Percentiles rank a stretch among this genome's conserved stretches.
Evolutionary conservation across 1,140 invertebrate species (phyloP).

Genomic region (Pygmarrhopalites habei): DNA sequence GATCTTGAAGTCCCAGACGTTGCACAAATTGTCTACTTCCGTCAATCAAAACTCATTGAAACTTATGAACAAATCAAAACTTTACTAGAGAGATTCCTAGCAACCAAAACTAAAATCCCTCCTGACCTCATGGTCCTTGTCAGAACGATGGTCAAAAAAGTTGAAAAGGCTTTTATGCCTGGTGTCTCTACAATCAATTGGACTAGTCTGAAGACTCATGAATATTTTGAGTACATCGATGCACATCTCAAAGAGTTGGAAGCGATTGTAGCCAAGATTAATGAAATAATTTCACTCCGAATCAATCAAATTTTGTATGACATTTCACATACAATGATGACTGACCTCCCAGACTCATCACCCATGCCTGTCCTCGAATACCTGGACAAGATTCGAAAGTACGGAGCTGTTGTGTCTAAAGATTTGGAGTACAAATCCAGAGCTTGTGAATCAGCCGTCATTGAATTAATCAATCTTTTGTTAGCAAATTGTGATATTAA

Average conservation of each 20-base stretch:
- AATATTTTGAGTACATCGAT: conserved; percentile 55
- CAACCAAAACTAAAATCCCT: conserved; percentile 50
- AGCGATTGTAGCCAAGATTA: conserved; percentile 59
- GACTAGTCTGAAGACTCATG: conserved; percentile 64
- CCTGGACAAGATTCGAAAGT: conserved; percentile 54
- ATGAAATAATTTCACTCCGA: conserved; percentile 67
- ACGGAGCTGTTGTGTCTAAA: conserved; percentile 41
- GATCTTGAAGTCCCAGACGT: conserved; percentile 45
- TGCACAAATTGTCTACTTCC: conserved; percentile 46
- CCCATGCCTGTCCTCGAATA: conserved; percentile 59
- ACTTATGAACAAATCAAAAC: conserved; percentile 53
- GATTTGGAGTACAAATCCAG: conserved; percentile 54
- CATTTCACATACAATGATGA: conserved; percentile 56
- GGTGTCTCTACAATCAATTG: conserved; percentile 69
- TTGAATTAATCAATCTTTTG: conserved; percentile 63
- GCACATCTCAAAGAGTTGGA: conserved; percentile 56
- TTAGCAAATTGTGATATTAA: conserved; percentile 52
- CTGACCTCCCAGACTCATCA: conserved; percentile 55
- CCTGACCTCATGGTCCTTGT: conserved; percentile 60
- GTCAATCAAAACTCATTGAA: conserved; percentile 56
- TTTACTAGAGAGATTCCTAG: conserved; percentile 54
- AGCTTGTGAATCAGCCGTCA: conserved; percentile 55
- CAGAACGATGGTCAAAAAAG: conserved; percentile 57
- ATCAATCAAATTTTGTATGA: conserved; percentile 62
- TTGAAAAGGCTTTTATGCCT: conserved; percentile 63